These are phyloP conservation scores for Nematostella vectensis DNA, from an alignment of 92 coral and sea anemone genomes.

Conservation along the genomic window DNA sequence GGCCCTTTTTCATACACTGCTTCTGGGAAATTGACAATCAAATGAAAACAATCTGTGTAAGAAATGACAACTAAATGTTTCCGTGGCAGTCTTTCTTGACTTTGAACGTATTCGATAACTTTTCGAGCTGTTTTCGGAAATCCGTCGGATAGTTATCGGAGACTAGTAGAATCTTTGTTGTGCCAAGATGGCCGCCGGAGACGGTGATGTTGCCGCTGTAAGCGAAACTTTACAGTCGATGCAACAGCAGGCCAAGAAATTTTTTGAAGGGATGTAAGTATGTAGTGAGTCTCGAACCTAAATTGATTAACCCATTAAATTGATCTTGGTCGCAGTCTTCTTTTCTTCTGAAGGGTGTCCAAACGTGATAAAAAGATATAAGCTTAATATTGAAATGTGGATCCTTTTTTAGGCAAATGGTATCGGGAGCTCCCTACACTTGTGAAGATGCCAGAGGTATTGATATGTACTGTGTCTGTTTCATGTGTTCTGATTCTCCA, in stretches of 20 bases:
- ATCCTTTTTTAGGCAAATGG: conserved; percentile 38
- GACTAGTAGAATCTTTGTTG: background rate
- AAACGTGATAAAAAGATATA: background rate
- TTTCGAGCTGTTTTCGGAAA: too few relatives aligned
- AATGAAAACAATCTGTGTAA: too few relatives aligned
- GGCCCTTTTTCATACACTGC: too few relatives aligned
- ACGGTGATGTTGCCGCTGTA: conserved; percentile 59
- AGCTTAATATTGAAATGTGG: background rate
- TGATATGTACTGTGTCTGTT: too few relatives aligned
- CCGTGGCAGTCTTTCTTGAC: background rate
- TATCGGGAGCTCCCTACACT: conserved; percentile 30
- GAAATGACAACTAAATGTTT: too few relatives aligned
- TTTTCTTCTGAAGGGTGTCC: background rate
- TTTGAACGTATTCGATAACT: too few relatives aligned
- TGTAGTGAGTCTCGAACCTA: background rate
- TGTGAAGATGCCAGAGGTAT: conserved; percentile 49
- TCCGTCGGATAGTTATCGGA: background rate
- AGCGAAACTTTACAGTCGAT: conserved; percentile 56
- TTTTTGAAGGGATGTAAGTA: conserved; percentile 89
- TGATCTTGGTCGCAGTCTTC: too few relatives aligned
- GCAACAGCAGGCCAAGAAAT: conserved; percentile 76
- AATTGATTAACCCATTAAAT: background rate
- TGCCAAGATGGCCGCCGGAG: conserved; percentile 46
- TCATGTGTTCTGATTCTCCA: too few relatives aligned
- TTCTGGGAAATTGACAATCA: too few relatives aligned